Evolutionary conservation across 2,888 invertebrate genomes (phyloP).

Genomic region (Chromoteleia sp.): DNA sequence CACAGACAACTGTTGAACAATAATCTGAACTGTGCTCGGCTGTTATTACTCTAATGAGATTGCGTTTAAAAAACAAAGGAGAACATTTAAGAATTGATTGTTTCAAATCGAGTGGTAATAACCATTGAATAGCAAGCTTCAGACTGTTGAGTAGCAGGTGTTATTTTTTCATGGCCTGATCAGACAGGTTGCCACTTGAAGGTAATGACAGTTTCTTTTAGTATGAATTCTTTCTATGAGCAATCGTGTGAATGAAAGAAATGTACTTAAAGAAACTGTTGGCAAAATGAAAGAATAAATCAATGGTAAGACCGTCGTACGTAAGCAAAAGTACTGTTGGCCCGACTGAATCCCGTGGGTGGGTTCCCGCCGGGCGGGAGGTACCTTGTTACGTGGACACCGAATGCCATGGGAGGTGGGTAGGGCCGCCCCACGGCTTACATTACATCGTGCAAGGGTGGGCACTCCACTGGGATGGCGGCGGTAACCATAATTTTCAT

Average conservation of each 20-base stretch:
- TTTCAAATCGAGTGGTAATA: neutral
- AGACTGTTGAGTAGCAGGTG: conserved; percentile 32
- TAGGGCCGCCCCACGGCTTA: conserved; percentile 81
- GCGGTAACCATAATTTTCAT: conserved; percentile 77
- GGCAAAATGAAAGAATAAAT: conserved; percentile 26
- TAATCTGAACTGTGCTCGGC: conserved; percentile 26
- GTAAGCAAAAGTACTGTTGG: conserved; percentile 84
- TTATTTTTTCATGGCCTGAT: conserved; percentile 14
- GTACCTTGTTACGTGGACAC: conserved; percentile 83
- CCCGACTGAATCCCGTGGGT: conserved; percentile 84
- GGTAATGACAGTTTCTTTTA: neutral
- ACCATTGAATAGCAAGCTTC: conserved; percentile 6
- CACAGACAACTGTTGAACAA: conserved; percentile 52
- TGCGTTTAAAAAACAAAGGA: neutral
- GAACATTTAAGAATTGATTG: neutral
- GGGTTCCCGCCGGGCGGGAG: conserved; percentile 83
- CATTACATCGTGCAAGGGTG: conserved; percentile 80
- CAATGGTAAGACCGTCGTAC: conserved; percentile 61
- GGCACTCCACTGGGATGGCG: conserved; percentile 80
- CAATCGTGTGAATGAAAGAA: too few species aligned
- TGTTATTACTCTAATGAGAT: conserved; percentile 18
- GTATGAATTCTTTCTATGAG: neutral
- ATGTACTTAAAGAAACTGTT: neutral
- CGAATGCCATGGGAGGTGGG: conserved; percentile 84
- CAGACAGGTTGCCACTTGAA: conserved; percentile 1